phyloP scores from a whole-genome alignment of 1,140 invertebrate genomes.

The Bombus sibiricus region DNA sequence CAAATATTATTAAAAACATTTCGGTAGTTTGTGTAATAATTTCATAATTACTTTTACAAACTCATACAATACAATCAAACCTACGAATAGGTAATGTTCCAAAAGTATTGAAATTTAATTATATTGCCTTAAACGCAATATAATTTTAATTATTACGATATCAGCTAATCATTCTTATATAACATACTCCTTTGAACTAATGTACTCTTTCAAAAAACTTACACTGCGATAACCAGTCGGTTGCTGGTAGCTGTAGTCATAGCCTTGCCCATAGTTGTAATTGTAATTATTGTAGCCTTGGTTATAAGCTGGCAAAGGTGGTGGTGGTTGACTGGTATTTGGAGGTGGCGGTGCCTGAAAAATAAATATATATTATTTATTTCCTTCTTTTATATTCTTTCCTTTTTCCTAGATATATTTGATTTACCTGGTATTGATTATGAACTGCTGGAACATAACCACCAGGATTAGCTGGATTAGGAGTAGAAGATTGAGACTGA shows the following conservation, averaged over 20 bases:
- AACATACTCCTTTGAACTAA: not conserved
- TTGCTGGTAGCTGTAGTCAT: constrained; percentile 78
- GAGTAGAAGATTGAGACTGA: constrained; percentile 60
- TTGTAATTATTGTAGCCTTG: constrained; percentile 78
- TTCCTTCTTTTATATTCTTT: not conserved
- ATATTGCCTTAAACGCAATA: not conserved
- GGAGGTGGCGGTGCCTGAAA: constrained; percentile 73
- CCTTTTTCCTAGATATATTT: not conserved
- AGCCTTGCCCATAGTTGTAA: constrained; percentile 75
- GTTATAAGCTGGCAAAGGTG: constrained; percentile 74
- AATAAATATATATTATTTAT: constrained; percentile 3
- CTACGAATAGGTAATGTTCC: not conserved
- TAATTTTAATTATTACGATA: constrained; percentile 1
- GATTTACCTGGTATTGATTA: constrained; percentile 79
- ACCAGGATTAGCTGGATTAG: constrained; percentile 62
- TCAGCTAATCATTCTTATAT: constrained; percentile 4
- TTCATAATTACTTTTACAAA: constrained; percentile 14
- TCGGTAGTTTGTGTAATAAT: constrained; percentile 8
- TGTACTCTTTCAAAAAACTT: constrained; percentile 66
- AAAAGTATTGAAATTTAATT: constrained; percentile 3
- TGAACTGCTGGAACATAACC: constrained; percentile 75
- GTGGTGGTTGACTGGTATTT: constrained; percentile 78
- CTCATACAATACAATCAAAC: not conserved
- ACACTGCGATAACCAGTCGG: constrained; percentile 78
- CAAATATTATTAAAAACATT: constrained; percentile 49